Base-by-base conservation (phyloP, 2,888 invertebrate species). In the Sipha maydis region DNA sequence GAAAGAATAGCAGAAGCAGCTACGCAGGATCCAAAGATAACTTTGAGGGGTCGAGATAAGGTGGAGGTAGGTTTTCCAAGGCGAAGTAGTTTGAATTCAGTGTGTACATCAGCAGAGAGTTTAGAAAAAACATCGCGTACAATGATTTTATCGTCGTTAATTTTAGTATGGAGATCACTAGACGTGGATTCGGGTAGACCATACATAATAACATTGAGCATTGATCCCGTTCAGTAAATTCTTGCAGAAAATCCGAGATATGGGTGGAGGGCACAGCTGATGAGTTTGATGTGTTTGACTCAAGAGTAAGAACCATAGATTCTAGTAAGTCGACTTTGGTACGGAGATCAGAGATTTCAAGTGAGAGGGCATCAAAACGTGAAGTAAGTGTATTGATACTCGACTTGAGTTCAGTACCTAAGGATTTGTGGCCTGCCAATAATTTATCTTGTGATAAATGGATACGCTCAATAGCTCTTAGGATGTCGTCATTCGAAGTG, bases 371-470 rank as follows among this genome's bases (percentile, higher is more conserved):
- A 31, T 78, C 78, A 78, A 56, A 78, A 3, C 78, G 54, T 19
- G 78, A 31, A 31, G 78, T 78, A 21, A 78, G 54, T 9, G 31
- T 8, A 3, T 78, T 78, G 28, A 78, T 54, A 31, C 31, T 78
- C 78, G 54, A 34, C 56, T 56, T 78, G 21, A 78, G 78, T 19
- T 78, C 78, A 31, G 8, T 31, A 31, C 21, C 31, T 78, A 78
- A 78, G 28, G 78, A 54, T 78, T 78, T 79, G 25, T 79, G 56
- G 31, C 3, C 78, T 34, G 31, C 19, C 56, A 79, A 56, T 34
- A 79, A 56, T 79, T 79, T 56, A 79, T 79, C 78, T 79, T 56
- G 56, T 31, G 34, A 79, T 56, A 21, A 78, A n/a, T n/a, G n/a
- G 21, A 56, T 79, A 34, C 25, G 56, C 9, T 79, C 71, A 56